Conservation (phyloP, 2,888 invertebrate species). For the Agrilus mali region DNA sequence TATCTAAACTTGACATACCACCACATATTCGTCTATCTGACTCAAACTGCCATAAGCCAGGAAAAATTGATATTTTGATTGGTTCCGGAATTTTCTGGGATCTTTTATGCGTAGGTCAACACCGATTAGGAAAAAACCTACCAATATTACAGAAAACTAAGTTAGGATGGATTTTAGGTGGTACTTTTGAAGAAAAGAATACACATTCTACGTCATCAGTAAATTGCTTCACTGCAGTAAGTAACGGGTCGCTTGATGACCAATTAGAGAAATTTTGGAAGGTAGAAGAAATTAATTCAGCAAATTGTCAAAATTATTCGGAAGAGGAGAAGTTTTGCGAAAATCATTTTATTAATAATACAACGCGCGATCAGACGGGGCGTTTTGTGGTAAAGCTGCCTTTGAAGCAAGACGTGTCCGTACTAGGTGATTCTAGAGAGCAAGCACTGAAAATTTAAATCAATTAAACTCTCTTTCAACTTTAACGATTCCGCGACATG, state of each 20-base stretch:
- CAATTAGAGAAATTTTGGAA: not conserved
- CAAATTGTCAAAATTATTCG: not conserved
- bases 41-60: not conserved
- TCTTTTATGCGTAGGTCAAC: not conserved
- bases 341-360: not conserved
- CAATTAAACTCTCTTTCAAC: no score
- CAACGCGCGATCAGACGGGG: not conserved
- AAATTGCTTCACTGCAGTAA: no score
- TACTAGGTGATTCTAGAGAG: not conserved
- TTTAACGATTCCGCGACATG: no score
- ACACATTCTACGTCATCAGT: no score
- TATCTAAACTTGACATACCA: not conserved
- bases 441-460: not conserved
- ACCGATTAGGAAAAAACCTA: not conserved
- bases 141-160: not conserved
- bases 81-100: conserved; percentile 1
- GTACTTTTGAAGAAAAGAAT: not conserved
- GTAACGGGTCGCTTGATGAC: not conserved
- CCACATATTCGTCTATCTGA: not conserved
- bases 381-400: not conserved
- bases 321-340: not conserved
- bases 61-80: not conserved
- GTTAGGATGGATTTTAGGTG: not conserved
- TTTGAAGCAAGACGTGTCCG: not conserved
- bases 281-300: not conserved